Evolutionary conservation across 2,797 vertebrate species (phyloP).

Genomic region (Manis pentadactyla): DNA sequence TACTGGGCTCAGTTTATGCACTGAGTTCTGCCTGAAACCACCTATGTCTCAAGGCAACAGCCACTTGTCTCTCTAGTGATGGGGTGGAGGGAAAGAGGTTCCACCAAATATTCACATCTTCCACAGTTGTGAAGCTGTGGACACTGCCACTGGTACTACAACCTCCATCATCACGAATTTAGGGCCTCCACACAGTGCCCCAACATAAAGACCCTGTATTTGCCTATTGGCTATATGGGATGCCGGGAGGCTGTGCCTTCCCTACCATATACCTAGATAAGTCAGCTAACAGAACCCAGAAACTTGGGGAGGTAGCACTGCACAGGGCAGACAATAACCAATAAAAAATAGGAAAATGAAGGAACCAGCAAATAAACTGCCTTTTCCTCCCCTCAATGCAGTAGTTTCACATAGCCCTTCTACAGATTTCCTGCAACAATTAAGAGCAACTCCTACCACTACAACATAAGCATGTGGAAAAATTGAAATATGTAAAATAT

Average conservation of each 20-base stretch:
- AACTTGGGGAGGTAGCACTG: neutral
- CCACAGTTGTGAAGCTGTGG: neutral
- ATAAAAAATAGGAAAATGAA: neutral
- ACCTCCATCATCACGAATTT: too few relatives aligned
- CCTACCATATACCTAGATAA: too few relatives aligned
- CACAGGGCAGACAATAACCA: neutral
- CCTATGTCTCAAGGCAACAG: neutral
- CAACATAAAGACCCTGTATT: neutral
- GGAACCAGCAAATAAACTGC: neutral
- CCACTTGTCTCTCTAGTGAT: neutral
- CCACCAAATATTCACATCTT: neutral
- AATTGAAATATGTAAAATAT: neutral
- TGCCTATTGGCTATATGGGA: neutral
- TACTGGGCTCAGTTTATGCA: neutral
- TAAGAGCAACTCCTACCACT: neutral
- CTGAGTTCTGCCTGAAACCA: neutral
- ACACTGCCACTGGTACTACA: neutral
- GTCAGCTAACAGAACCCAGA: neutral
- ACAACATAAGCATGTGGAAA: neutral
- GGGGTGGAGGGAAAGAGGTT: neutral
- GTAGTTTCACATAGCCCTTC: neutral
- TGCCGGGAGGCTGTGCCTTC: neutral
- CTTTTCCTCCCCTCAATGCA: neutral
- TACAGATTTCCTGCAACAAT: neutral
- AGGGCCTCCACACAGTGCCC: neutral